Conservation (phyloP, 2,888 invertebrate genomes). For the Nyleta sp. region DNA sequence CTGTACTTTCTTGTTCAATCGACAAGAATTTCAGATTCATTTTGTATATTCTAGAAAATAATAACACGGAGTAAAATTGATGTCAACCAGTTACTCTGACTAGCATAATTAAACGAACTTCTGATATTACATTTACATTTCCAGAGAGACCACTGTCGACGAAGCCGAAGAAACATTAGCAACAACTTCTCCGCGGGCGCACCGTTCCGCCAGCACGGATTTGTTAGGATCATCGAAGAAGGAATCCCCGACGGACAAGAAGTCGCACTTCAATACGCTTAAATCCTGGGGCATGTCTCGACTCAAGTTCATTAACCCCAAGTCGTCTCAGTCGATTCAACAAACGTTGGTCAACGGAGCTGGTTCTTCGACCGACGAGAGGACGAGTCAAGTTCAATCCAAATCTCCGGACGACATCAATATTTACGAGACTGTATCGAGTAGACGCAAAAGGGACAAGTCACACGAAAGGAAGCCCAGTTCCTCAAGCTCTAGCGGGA, state of each 20-base stretch:
- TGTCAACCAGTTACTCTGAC: no score
- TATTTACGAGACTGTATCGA: constrained; percentile 87
- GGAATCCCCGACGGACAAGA: constrained; percentile 86
- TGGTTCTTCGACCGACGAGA: constrained; percentile 61
- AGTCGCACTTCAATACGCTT: constrained; percentile 90
- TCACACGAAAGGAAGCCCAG: constrained; percentile 91
- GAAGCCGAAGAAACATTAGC: constrained; percentile 74
- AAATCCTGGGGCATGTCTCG: constrained; percentile 94
- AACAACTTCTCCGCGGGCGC: constrained; percentile 72
- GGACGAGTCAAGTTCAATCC: constrained; percentile 61
- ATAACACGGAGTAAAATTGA: no score
- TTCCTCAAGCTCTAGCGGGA: constrained; percentile 86
- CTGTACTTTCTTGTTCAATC: no score
- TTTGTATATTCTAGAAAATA: no score
- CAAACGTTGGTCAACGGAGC: constrained; percentile 57
- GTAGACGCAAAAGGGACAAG: constrained; percentile 87
- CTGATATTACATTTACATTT: no score
- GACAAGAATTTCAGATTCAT: no score
- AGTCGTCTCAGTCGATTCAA: constrained; percentile 71
- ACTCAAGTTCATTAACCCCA: constrained; percentile 87
- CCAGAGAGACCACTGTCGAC: constrained; percentile 76
- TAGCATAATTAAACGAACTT: neutral
- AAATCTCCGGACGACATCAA: constrained; percentile 83
- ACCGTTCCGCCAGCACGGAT: constrained; percentile 86
- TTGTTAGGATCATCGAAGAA: constrained; percentile 86